phyloP scores from a whole-genome alignment of 2,888 invertebrate species.

The Congeria kusceri region DNA sequence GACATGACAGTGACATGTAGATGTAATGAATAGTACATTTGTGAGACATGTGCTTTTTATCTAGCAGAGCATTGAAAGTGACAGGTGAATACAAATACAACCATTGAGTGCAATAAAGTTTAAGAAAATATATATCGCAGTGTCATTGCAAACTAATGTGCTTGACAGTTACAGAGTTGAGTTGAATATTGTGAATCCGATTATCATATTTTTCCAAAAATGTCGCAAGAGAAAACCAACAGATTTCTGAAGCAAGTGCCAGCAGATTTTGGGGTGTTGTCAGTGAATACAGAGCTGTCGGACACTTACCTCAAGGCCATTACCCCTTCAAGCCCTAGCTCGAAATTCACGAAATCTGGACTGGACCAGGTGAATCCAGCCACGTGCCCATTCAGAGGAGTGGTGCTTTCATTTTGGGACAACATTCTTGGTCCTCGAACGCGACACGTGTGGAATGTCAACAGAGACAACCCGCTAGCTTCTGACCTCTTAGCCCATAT shows the following conservation, averaged over 20 bases:
- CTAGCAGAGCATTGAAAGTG: no score
- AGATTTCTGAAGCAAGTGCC: neutral
- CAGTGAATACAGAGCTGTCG: constrained; percentile 5
- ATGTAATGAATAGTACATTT: no score
- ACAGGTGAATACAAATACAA: no score
- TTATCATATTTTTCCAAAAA: neutral
- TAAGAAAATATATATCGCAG: no score
- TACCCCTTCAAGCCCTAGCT: constrained; percentile 79
- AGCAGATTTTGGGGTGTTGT: constrained; percentile 20
- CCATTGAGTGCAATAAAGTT: no score
- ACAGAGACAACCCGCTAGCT: constrained; percentile 50
- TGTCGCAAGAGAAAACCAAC: neutral
- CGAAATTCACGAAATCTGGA: constrained; percentile 73
- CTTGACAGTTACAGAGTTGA: no score
- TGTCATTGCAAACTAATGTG: no score
- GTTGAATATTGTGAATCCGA: no score
- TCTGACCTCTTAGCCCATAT: constrained; percentile 76
- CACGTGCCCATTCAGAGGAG: constrained; percentile 67
- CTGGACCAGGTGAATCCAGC: constrained; percentile 66
- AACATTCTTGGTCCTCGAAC: constrained; percentile 83
- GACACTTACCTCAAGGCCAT: constrained; percentile 19
- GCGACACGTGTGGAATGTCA: constrained; percentile 80
- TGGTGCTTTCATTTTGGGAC: constrained; percentile 82
- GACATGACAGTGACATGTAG: no score
- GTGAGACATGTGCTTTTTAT: no score